Conservation (phyloP, 2,888 invertebrate genomes). For the Portevinia maculata region DNA sequence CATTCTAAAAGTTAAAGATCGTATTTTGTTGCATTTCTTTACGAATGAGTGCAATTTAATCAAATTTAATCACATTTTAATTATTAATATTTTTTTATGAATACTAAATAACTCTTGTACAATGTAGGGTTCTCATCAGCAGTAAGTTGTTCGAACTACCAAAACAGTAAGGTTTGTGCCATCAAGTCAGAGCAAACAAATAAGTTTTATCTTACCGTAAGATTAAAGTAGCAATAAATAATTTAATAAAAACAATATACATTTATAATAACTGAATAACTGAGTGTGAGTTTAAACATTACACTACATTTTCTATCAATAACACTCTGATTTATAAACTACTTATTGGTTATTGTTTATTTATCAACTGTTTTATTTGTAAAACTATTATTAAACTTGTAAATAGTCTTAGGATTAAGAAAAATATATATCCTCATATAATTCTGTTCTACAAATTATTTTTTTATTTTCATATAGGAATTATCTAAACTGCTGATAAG, state of each 20-base stretch:
- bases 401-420: slow-evolving; percentile 54
- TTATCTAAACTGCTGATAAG: slow-evolving; percentile 22
- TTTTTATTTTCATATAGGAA: slow-evolving; percentile 36
- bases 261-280: slow-evolving; percentile 13
- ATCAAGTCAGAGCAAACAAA: slow-evolving; percentile 10
- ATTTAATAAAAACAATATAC: slow-evolving; percentile 39
- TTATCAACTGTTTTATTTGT: slow-evolving; percentile 48
- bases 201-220: background rate
- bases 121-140: too few species aligned
- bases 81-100: too few species aligned
- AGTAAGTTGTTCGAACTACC: background rate
- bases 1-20: too few species aligned
- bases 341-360: slow-evolving; percentile 56
- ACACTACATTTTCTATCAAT: slow-evolving; percentile 23
- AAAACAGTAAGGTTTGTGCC: slow-evolving; percentile 3
- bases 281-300: slow-evolving; percentile 20
- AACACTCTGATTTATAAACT: slow-evolving; percentile 35
- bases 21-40: too few species aligned
- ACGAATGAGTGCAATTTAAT: too few species aligned
- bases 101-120: too few species aligned
- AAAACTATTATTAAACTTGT: slow-evolving; percentile 35
- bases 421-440: slow-evolving; percentile 33
- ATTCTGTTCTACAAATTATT: background rate
- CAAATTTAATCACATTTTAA: too few species aligned
- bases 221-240: slow-evolving; percentile 62